phyloP scores from a whole-genome alignment of 2,113 vertebrate genomes.

The Eretmochelys imbricata region DNA sequence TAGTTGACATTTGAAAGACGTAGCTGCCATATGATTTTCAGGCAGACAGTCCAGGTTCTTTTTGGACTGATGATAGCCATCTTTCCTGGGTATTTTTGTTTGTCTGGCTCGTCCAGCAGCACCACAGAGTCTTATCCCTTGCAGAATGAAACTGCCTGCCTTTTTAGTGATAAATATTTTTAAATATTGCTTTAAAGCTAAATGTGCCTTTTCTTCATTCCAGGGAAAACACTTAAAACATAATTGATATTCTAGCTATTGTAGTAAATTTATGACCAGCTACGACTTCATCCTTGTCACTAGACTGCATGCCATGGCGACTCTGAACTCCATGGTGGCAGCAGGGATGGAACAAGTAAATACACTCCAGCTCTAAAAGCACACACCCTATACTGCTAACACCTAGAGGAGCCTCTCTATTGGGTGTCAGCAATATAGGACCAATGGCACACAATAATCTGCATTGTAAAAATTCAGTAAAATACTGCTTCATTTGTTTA shows the following conservation, averaged over 20 bases:
- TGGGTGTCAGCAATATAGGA: neutral
- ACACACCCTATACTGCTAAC: neutral
- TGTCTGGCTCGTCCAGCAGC: neutral
- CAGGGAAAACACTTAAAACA: neutral
- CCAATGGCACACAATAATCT: neutral
- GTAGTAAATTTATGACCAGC: neutral
- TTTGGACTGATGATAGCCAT: constrained; percentile 10
- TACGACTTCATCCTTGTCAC: neutral
- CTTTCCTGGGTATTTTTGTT: neutral
- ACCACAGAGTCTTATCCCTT: neutral
- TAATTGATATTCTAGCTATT: neutral
- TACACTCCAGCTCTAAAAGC: neutral
- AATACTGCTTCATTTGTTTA: constrained; percentile 5
- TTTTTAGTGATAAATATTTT: neutral
- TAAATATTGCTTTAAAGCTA: constrained; percentile 58
- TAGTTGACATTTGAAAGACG: constrained; percentile 19
- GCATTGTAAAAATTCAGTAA: constrained; percentile 4
- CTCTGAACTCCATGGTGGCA: neutral
- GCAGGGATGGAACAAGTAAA: neutral
- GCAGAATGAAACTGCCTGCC: neutral
- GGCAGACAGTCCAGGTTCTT: constrained; percentile 49
- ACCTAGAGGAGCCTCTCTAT: constrained; percentile 21
- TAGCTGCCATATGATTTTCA: neutral
- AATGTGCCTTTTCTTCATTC: neutral
- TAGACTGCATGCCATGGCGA: neutral